Conservation (phyloP, 2,113 vertebrate genomes). For the Toxotes jaculatrix region DNA sequence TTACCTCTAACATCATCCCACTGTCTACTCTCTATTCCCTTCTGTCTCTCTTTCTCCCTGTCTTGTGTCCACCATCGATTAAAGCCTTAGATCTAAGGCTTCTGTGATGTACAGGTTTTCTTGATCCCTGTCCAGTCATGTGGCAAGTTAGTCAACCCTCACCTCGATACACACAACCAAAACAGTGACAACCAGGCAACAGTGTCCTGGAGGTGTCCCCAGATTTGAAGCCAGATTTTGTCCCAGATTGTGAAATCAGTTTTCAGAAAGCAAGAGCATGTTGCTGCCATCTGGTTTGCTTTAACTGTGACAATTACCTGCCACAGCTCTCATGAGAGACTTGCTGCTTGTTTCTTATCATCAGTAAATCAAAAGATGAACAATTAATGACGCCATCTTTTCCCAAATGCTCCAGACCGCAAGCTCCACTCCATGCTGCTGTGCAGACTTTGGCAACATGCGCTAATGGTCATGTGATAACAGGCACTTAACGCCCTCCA, state of each 20-base stretch:
- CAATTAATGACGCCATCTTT: constrained; percentile 32
- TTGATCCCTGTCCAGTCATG: constrained; percentile 17
- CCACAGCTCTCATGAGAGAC: constrained; percentile 38
- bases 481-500: constrained; percentile 34
- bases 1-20: not conserved
- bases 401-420: constrained; percentile 7
- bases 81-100: constrained; percentile 31
- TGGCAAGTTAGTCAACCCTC: constrained; percentile 36
- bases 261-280: constrained; percentile 25
- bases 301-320: constrained; percentile 65
- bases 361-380: constrained; percentile 31
- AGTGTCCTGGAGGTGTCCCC: constrained; percentile 32
- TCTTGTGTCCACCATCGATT: constrained; percentile 25
- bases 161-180: constrained; percentile 31
- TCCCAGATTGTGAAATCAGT: constrained; percentile 43
- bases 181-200: constrained; percentile 56
- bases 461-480: constrained; percentile 33
- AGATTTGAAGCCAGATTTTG: constrained; percentile 45
- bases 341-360: constrained; percentile 13
- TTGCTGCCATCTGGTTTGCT: constrained; percentile 51
- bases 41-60: not conserved
- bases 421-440: not conserved
- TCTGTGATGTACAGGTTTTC: constrained; percentile 16
- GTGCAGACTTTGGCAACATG: constrained; percentile 17
- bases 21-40: not conserved